Base-by-base conservation (phyloP, 2,113 vertebrate genomes). In the Toxotes chatareus region DNA sequence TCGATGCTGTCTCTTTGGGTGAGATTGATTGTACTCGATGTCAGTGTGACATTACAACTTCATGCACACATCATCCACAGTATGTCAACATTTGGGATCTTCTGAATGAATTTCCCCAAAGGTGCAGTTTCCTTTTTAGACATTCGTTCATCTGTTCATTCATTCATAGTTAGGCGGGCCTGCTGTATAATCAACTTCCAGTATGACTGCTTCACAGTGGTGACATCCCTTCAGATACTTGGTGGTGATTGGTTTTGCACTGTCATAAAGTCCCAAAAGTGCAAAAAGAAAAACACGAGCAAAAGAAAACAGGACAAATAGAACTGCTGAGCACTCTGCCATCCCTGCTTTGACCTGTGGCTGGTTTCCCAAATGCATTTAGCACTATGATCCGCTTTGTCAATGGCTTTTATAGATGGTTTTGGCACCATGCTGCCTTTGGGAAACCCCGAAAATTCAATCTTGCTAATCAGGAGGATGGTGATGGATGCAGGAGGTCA, bases 131-230 rank as follows among this genome's bases (percentile, higher is more conserved):
- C 3, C 42, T 73, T 80, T 83, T 63, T 14, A 72, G 72, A 93
- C 91, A 93, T 92, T 93, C 86, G 46, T 86, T 82, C 90, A 86
- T 82, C 56, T 79, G 17, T 61, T 90, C 89, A 90, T 91, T 94
- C 87, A 80, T 91, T 86, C 73, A 0, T 80, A 72, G 77, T 80
- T 70, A 87, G 86, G 68, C 74, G 80, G 86, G 81, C 69, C 80
- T 70, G 80, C 70, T 73, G 73, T 79, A 12, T 76, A 56, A 56
- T 55, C 9, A 36, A 36, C 63, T 34, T 55, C 75, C 76, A 66
- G 57, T 71, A 70, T 9, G 67, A 88, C 83, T 82, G 56, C 70
- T 63, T 92, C 91, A 90, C 87, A 91, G 90, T 87, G 90, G 75
- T 76, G 86, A 85, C 89, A 89, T 89, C 85, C 65, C 32, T 66